Conservation (phyloP, 2,113 vertebrate species). For the Azemiops feae region DNA sequence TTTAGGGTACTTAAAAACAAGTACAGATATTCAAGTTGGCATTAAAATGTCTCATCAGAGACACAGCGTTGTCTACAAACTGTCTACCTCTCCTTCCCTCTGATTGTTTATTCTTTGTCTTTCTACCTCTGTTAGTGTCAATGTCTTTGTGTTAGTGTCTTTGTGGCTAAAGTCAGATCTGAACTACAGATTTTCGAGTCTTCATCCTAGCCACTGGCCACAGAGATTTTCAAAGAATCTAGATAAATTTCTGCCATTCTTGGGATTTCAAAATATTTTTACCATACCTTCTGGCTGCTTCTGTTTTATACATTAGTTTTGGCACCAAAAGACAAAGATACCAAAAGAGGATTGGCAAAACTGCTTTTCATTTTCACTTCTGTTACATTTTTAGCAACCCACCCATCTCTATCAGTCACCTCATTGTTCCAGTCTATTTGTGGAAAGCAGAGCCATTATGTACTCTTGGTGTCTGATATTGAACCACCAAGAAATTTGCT, state of each 20-base stretch:
- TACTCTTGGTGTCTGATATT: conserved; percentile 60
- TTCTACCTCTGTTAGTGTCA: neutral
- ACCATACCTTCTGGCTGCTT: conserved; percentile 14
- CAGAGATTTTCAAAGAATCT: neutral
- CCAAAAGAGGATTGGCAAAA: conserved; percentile 49
- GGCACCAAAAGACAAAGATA: conserved; percentile 48
- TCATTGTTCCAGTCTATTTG: conserved; percentile 67
- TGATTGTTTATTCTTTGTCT: neutral
- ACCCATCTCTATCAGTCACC: conserved; percentile 65
- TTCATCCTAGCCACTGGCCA: neutral
- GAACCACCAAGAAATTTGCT: conserved; percentile 73
- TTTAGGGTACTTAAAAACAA: neutral
- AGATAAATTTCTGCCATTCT: neutral
- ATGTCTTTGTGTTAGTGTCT: neutral
- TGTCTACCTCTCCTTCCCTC: neutral
- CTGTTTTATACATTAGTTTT: neutral
- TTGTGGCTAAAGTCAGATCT: neutral
- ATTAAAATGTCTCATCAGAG: neutral
- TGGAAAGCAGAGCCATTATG: conserved; percentile 69
- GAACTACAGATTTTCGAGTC: neutral
- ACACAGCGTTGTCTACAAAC: neutral
- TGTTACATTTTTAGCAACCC: conserved; percentile 67
- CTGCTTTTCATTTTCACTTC: conserved; percentile 62
- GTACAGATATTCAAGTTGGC: neutral
- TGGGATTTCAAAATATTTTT: conserved; percentile 5